Evolutionary conservation across 1,140 invertebrate genomes (phyloP).

Genomic region (Olivierus martensii): DNA sequence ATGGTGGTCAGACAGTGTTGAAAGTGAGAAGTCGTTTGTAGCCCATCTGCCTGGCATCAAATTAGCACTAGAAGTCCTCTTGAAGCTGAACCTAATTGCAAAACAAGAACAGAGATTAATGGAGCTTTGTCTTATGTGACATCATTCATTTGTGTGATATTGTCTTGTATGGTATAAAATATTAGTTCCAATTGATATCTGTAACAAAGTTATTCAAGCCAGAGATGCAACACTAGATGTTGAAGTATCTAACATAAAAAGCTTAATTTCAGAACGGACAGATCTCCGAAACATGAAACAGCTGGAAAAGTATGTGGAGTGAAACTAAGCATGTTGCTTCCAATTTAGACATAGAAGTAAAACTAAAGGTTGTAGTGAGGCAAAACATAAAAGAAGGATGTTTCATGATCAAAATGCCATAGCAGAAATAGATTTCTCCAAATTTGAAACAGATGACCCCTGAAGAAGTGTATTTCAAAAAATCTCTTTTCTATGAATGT

Average conservation of each 20-base stretch:
- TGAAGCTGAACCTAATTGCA: no score
- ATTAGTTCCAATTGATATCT: background rate
- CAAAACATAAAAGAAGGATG: background rate
- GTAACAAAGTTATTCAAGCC: background rate
- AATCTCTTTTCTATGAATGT: background rate
- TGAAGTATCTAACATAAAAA: background rate
- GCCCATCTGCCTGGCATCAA: no score
- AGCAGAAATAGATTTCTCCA: background rate
- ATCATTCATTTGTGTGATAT: no score
- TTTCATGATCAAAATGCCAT: background rate
- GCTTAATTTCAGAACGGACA: background rate
- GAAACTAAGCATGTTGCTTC: no score
- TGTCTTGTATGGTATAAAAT: background rate
- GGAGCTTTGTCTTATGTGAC: no score
- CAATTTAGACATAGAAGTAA: no score
- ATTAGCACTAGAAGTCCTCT: no score
- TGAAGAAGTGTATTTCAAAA: background rate
- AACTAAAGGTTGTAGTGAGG: background rate
- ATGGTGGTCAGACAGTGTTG: no score
- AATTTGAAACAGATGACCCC: background rate
- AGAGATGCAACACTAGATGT: background rate
- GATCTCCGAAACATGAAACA: no score
- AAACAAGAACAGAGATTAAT: no score
- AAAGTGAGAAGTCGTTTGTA: no score
- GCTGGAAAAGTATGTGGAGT: no score